phyloP scores from a whole-genome alignment of 2,888 invertebrate genomes.

The Himalopsyche anomala region DNA sequence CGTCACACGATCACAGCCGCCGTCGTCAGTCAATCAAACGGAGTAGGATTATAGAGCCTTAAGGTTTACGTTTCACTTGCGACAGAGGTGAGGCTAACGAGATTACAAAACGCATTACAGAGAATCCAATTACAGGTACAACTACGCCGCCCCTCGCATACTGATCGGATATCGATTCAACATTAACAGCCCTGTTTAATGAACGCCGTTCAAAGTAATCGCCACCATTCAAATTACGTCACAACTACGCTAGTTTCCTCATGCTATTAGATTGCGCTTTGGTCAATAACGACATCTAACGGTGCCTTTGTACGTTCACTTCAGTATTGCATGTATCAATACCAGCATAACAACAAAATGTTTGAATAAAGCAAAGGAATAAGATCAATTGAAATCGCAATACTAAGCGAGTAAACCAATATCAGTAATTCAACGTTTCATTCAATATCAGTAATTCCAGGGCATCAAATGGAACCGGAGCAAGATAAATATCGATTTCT shows the following conservation, averaged over 20 bases:
- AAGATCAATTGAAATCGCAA: no score
- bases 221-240: not conserved
- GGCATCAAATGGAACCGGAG: no score
- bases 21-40: conserved; percentile 51
- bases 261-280: not conserved
- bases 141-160: conserved; percentile 12
- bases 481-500: no score
- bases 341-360: no score
- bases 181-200: conserved; percentile 24
- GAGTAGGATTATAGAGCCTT: conserved; percentile 49
- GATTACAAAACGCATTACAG: conserved; percentile 57
- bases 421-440: no score
- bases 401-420: no score
- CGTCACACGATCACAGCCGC: not conserved
- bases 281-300: not conserved
- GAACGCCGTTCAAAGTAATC: conserved; percentile 38
- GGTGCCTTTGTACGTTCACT: no score
- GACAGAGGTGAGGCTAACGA: conserved; percentile 56
- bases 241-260: conserved; percentile 21
- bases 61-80: conserved; percentile 52
- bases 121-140: conserved; percentile 58
- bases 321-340: no score
- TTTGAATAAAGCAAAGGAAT: no score
- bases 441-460: no score
- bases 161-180: conserved; percentile 31